Evolutionary conservation across 2,888 invertebrate species (phyloP).

Genomic region (Himalopsyche anomala): DNA sequence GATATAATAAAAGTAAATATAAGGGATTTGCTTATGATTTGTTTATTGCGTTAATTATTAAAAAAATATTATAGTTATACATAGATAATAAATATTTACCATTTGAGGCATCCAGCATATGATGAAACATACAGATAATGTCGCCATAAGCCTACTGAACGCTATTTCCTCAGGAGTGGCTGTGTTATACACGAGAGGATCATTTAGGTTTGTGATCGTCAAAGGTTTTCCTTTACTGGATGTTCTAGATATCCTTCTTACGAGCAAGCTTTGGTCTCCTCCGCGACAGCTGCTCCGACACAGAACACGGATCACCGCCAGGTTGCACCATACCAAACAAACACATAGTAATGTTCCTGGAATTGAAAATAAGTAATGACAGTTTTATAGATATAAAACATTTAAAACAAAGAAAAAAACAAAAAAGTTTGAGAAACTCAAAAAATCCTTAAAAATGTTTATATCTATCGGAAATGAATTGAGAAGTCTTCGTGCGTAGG

Average conservation of each 20-base stretch:
- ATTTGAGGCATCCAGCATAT: slow-evolving; percentile 93
- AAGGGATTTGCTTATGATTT: too few species aligned
- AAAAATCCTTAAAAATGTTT: too few species aligned
- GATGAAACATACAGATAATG: slow-evolving; percentile 88
- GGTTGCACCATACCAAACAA: slow-evolving; percentile 88
- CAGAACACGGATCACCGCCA: slow-evolving; percentile 87
- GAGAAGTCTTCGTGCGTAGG: too few species aligned
- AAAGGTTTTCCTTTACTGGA: slow-evolving; percentile 66
- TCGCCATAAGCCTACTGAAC: slow-evolving; percentile 90
- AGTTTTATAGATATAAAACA: too few species aligned
- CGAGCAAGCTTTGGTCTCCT: slow-evolving; percentile 69
- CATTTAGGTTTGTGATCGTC: slow-evolving; percentile 67
- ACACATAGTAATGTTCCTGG: slow-evolving; percentile 84
- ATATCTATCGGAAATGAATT: too few species aligned
- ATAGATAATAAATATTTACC: slow-evolving; percentile 75
- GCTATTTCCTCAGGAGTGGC: slow-evolving; percentile 89
- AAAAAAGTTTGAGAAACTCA: too few species aligned
- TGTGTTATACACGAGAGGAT: slow-evolving; percentile 68
- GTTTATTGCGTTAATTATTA: too few species aligned
- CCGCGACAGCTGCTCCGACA: slow-evolving; percentile 77
- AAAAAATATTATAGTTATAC: too few species aligned
- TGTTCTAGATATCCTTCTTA: slow-evolving; percentile 72
- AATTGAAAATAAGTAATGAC: slow-evolving; percentile 54
- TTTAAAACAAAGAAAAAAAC: too few species aligned
- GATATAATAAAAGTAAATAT: too few species aligned